phyloP scores from a whole-genome alignment of 2,797 vertebrate species.

The Mormyrops attenuatus region DNA sequence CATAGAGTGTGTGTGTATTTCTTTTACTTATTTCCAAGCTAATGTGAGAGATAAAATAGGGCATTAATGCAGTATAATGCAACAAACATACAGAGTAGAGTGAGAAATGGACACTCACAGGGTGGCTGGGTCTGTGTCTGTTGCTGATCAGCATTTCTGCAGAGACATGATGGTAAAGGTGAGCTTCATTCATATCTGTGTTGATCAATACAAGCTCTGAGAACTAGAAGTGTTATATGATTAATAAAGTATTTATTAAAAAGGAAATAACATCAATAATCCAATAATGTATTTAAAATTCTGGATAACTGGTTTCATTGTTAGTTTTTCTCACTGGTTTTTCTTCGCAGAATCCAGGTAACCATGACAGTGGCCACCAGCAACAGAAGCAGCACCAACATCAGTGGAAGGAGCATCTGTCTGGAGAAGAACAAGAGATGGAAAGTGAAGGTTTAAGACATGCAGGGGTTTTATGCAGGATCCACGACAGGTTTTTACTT shows the following conservation, averaged over 20 bases:
- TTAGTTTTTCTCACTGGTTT: neutral
- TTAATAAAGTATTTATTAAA: neutral
- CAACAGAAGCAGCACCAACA: neutral
- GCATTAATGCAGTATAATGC: too few relatives aligned
- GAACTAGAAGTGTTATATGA: neutral
- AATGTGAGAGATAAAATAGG: too few relatives aligned
- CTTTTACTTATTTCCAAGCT: too few relatives aligned
- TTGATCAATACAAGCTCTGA: neutral
- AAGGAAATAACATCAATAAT: neutral
- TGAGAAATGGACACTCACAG: neutral
- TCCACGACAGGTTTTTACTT: neutral
- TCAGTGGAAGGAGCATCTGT: neutral
- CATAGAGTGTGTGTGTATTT: neutral
- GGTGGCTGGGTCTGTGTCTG: neutral
- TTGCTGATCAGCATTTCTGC: neutral
- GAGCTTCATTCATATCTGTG: neutral
- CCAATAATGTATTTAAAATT: neutral
- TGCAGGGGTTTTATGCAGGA: neutral
- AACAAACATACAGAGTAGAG: too few relatives aligned
- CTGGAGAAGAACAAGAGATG: neutral
- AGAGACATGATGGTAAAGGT: neutral
- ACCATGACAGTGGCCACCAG: neutral
- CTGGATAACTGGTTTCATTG: neutral
- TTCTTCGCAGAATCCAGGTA: neutral
- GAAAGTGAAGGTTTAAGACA: neutral